Evolutionary conservation across 2,888 invertebrate genomes (phyloP).

Genomic region (Melieria picta): DNA sequence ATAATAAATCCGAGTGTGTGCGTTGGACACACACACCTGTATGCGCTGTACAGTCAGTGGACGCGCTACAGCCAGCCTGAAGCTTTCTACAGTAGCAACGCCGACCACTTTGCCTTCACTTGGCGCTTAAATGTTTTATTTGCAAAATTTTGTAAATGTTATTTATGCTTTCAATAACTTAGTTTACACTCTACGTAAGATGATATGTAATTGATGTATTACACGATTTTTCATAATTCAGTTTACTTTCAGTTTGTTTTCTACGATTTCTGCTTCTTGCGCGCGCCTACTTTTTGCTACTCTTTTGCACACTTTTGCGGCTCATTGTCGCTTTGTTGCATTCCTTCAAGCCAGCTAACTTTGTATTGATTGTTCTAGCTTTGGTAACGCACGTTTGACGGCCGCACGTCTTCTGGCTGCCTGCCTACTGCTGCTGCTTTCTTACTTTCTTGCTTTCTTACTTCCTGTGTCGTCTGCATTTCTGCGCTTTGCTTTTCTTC

Average conservation of each 20-base stretch:
- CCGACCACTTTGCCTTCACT: too few species aligned
- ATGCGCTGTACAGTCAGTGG: too few species aligned
- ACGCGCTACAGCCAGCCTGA: too few species aligned
- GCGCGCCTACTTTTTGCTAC: slow-evolving; percentile 24
- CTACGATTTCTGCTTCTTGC: slow-evolving; percentile 8
- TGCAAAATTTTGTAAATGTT: background rate
- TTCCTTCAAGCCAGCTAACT: slow-evolving; percentile 14
- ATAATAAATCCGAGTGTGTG: too few species aligned
- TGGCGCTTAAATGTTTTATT: too few species aligned
- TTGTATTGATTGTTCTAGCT: slow-evolving; percentile 44
- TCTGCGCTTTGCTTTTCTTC: too few species aligned
- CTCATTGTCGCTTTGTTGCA: background rate
- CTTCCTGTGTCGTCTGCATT: too few species aligned
- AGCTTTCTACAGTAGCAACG: too few species aligned
- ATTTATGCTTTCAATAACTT: slow-evolving; percentile 9
- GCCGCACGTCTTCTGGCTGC: too few species aligned
- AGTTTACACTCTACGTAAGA: slow-evolving; percentile 56
- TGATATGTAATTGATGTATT: slow-evolving; percentile 61
- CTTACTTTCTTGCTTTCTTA: too few species aligned
- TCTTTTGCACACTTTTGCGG: background rate
- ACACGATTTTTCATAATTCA: slow-evolving; percentile 18
- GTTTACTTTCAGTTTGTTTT: slow-evolving; percentile 4
- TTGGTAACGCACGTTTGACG: slow-evolving; percentile 15
- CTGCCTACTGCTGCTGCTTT: too few species aligned
- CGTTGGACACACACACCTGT: too few species aligned